Evolutionary conservation across 2,113 vertebrate genomes (phyloP), one percentile per base, ranked within the genome.

Genomic region (Variabilichromis moorii): DNA sequence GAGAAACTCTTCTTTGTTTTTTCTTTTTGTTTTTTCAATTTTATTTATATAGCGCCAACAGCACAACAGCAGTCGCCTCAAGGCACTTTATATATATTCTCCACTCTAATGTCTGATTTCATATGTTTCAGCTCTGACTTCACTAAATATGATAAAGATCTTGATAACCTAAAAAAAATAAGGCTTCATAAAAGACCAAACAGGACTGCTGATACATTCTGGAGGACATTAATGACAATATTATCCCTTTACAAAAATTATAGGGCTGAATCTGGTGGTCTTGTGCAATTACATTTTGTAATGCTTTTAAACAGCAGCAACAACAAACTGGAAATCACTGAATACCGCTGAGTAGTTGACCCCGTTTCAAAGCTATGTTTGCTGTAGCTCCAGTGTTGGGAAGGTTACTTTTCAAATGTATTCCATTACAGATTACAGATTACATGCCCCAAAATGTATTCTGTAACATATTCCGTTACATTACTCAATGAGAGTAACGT

Each of bases 191-290:
- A 71, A 71, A 40, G 7, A 71, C 19, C 63, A 40, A 21, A 71
- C 63, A 71, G 63, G 63, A 40, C 63, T 68, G 63, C 11, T 4
- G n/a, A 68, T 5, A 40, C n/a, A 21, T 24, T 68, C 66, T 71
- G 63, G 33, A 68, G 1, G 35, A 42, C 12, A 71, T 40, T 71
- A 6, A 42, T 71, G n/a, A 71, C 66, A 3, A 71, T 71, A 2
- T 71, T 42, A 71, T 42, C 37, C 37, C 19, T 40, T 68, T 68
- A 68, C 35, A 40, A 40, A 0, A 68, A 40, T 68, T 0, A 4
- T 40, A 40, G 63, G 35, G 63, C 4, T 68, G 19, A 68, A 40
- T 8, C 7, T 40, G 63, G 19, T 40, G 63, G 19, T 40, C 19
- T 5, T 40, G 33, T 68, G 35, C 19, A 68, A 11, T 68, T 5